phyloP scores from a whole-genome alignment of 2,888 invertebrate species.

The Eilema griseolum region DNA sequence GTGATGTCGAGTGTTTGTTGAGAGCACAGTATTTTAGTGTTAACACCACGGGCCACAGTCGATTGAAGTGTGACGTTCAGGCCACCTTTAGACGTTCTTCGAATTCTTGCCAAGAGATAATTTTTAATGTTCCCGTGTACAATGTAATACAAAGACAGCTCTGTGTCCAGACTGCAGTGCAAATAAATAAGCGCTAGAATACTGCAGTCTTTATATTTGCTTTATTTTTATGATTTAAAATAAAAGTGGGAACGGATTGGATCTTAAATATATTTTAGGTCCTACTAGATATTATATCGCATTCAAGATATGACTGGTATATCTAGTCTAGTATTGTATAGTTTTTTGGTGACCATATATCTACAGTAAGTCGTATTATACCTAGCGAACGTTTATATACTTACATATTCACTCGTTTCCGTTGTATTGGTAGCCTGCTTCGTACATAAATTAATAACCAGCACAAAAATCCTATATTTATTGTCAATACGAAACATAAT shows the following conservation, averaged over 20 bases:
- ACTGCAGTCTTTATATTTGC: conserved; percentile 4
- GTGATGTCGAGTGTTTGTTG: conserved; percentile 44
- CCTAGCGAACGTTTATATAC: not conserved
- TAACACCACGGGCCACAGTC: conserved; percentile 58
- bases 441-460: not conserved
- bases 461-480: not conserved
- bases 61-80: conserved; percentile 61
- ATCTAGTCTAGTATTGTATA: too few species aligned
- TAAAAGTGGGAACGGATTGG: not conserved
- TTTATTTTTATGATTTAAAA: conserved; percentile 5
- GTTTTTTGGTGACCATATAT: too few species aligned
- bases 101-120: conserved; percentile 48
- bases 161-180: conserved; percentile 17
- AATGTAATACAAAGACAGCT: conserved; percentile 37
- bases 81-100: conserved; percentile 56
- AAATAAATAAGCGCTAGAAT: conserved; percentile 18
- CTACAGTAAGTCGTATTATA: too few species aligned
- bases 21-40: conserved; percentile 68
- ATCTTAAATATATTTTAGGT: not conserved
- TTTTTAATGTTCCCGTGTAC: conserved; percentile 37
- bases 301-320: not conserved
- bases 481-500: not conserved
- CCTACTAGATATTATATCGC: not conserved
- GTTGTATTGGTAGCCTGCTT: not conserved
- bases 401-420: not conserved